Base-by-base conservation (phyloP, 1,140 invertebrate genomes). In the Drosophila nigromelanica region DNA sequence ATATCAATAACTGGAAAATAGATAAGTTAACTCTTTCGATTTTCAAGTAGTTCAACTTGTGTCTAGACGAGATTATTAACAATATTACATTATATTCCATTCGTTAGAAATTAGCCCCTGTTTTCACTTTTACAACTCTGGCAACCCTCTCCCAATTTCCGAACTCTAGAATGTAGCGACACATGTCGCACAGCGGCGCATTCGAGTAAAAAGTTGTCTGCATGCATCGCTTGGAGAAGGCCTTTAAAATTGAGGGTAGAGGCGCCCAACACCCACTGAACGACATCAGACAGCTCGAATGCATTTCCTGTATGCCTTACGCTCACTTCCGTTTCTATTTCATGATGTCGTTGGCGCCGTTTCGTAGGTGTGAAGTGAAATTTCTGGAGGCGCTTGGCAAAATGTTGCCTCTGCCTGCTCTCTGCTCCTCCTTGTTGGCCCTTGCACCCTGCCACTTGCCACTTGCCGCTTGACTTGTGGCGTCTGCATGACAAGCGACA, bases 311-410 rank as follows among this genome's bases (percentile, higher is more conserved):
- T 82, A 35, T 40, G 63, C 30, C 42, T 52, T 48, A 24, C 69
- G 51, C 66, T 27, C 40, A 69, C 82, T 89, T 89, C 83, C 83
- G 80, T 82, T 87, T 87, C 83, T 52, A 89, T 82, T 82, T 82
- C 61, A 76, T 81, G 63, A 67, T 67, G 35, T 40, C 62, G 35
- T 45, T 21, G 14, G 12, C 62, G 14, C 15, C 14, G 40, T 61
- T 61, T 64, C 64, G 78, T 79, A 89, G 83, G 83, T 89, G 85
- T 80, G 80, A 89, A 89, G 73, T 82, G 76, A 89, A 59, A 62
- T 69, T 80, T 72, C 64, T 70, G 30, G 30, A 69, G 71, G 64
- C 71, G 58, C 62, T 48, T 21, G 51, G 73, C 76, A 27, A 69
- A 79, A 73, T 62, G 55, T 54, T 60, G 24, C 30, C 39, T 24